Base-by-base conservation (phyloP, 2,797 vertebrate genomes). In the Lagorchestes hirsutus region DNA sequence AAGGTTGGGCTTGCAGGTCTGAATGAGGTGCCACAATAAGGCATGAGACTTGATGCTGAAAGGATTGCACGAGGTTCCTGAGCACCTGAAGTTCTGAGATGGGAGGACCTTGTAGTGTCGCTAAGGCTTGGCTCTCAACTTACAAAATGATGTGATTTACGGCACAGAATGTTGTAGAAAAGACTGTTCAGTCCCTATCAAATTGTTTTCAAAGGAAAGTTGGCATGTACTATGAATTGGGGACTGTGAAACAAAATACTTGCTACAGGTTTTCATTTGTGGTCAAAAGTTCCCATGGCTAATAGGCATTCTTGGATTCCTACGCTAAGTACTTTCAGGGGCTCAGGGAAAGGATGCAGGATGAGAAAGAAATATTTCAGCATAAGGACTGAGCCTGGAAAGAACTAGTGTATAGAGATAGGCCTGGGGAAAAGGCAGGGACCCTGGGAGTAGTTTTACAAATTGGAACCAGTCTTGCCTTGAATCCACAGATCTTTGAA, bases 401-500 rank as follows among this genome's bases (percentile, higher is more conserved):
- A 82, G 40, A 82, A 27, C 18, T 22, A 82, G 6, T 22, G 18
- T 40, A 82, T 18, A 82, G 67, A 82, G n/a, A 27, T 46, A 46
- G 74, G 1, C 74, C 40, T 82, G 8, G 62, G 62, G 22, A 82
- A 82, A 82, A 82, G 18, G 40, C 74, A 82, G 74, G n/a, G n/a
- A 24, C 74, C 8, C 9, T 82, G 22, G 74, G 16, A 13, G 40
- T 27, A 82, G 18, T 46, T 11, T 74, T 40, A 74, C 74, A 82
- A 46, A 82, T 24, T 46, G 18, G 74, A 82, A 46, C 40, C 40
- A 82, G 40, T 10, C 67, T 82, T 82, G n/a, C 67, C 18, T 40
- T 82, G 67, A 82, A 6, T 82, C 67, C n/a, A 82, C n/a, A 82
- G 67, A 82, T 82, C 74, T 82, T 82, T 82, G n/a, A 82, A 82